Evolutionary conservation across 2,888 invertebrate genomes (phyloP).

Genomic region (Drosophila eohydei): DNA sequence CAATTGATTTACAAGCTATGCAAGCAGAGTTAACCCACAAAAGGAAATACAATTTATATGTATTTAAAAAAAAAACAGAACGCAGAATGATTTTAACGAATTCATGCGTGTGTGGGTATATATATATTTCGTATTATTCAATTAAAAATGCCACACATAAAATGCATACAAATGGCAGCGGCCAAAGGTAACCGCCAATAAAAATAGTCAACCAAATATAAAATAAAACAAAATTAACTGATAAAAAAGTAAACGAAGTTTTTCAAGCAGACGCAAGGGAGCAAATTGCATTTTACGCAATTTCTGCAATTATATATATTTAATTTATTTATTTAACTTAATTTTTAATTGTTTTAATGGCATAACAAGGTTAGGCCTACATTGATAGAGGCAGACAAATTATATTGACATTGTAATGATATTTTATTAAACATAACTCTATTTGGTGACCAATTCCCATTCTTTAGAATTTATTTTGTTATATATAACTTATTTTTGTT

Average conservation of each 20-base stretch:
- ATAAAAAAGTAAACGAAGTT: constrained; percentile 9
- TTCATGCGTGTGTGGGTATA: constrained; percentile 15
- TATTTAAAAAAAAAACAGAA: constrained; percentile 8
- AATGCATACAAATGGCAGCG: constrained; percentile 41
- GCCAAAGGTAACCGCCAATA: constrained; percentile 69
- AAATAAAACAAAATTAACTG: constrained; percentile 15
- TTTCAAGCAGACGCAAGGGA: constrained; percentile 14
- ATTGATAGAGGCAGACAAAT: neutral
- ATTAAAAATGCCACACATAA: constrained; percentile 68
- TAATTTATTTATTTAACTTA: constrained; percentile 59
- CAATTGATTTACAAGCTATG: constrained; percentile 65
- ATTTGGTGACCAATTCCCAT: neutral
- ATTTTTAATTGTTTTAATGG: constrained; percentile 33
- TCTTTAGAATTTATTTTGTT: too few relatives aligned
- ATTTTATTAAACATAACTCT: neutral
- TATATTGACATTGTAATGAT: neutral
- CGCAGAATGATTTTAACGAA: constrained; percentile 32
- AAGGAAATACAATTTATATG: constrained; percentile 22
- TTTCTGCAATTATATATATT: constrained; percentile 48
- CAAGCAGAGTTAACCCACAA: constrained; percentile 25
- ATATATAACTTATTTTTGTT: too few relatives aligned
- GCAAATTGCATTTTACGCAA: constrained; percentile 49
- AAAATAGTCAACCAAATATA: constrained; percentile 57
- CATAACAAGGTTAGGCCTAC: constrained; percentile 24
- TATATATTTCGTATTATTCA: constrained; percentile 65